Evolutionary conservation across 2,113 vertebrate species (phyloP).

Genomic region (Rynchops niger): DNA sequence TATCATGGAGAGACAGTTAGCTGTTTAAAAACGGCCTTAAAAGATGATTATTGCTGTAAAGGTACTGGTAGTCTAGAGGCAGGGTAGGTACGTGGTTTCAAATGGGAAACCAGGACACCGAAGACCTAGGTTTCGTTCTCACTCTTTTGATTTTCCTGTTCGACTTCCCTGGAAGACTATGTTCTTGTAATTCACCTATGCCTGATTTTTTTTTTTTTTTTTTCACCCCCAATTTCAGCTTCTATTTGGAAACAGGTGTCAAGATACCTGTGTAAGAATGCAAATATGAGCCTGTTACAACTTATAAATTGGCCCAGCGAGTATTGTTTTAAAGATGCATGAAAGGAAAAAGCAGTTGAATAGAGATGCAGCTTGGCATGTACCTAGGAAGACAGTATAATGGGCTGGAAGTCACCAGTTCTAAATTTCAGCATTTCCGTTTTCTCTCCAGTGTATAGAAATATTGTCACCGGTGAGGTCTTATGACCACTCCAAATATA

Average conservation of each 20-base stretch:
- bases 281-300: neutral
- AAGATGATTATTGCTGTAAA: neutral
- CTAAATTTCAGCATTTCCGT: neutral
- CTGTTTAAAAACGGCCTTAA: neutral
- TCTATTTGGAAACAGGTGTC: neutral
- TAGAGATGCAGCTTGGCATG: neutral
- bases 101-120: neutral
- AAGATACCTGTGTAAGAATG: neutral
- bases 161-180: neutral
- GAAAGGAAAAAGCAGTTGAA: neutral
- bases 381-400: neutral
- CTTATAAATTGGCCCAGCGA: neutral
- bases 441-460: neutral
- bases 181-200: neutral
- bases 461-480: neutral
- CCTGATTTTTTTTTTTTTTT: neutral
- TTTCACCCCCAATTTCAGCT: neutral
- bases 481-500: neutral
- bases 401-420: neutral
- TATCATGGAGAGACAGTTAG: neutral
- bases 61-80: neutral
- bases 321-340: neutral
- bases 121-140: accelerated
- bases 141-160: neutral
- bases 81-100: neutral